Evolutionary conservation across 2,113 vertebrate genomes (phyloP).

Genomic region (Reinhardtius hippoglossoides): DNA sequence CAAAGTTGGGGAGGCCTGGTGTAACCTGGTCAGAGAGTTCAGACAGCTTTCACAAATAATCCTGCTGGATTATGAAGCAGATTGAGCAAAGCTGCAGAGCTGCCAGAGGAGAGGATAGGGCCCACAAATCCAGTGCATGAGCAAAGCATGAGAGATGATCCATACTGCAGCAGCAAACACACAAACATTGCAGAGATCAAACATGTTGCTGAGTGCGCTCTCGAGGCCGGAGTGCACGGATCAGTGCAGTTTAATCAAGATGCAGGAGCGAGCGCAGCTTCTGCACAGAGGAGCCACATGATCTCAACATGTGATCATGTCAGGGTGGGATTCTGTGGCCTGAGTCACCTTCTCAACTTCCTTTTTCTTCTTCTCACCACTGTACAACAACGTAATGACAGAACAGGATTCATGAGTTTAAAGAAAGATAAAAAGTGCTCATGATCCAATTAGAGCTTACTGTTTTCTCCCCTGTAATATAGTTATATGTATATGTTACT

Average conservation of each 20-base stretch:
- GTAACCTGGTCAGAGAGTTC: slow-evolving; percentile 61
- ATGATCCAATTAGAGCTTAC: no score
- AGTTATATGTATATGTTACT: no score
- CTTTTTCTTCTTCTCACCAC: not conserved
- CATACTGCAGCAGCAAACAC: slow-evolving; percentile 37
- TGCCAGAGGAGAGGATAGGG: slow-evolving; percentile 51
- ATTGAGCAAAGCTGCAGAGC: slow-evolving; percentile 70
- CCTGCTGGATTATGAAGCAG: slow-evolving; percentile 74
- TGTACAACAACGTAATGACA: no score
- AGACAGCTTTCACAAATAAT: slow-evolving; percentile 70
- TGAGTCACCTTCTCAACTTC: not conserved
- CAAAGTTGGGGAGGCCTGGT: slow-evolving; percentile 19
- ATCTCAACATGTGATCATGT: no score
- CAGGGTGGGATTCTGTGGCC: not conserved
- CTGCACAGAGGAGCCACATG: no score
- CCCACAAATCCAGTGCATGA: slow-evolving; percentile 61
- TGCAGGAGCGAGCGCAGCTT: no score
- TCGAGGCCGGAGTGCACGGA: not conserved
- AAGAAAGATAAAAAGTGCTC: no score
- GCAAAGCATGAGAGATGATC: slow-evolving; percentile 63
- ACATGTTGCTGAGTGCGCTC: not conserved
- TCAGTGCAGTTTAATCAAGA: not conserved
- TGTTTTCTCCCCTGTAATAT: no score
- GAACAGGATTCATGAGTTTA: no score
- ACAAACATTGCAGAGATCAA: slow-evolving; percentile 3